phyloP scores from a whole-genome alignment of 2,797 vertebrate genomes.

The Lacerta agilis region DNA sequence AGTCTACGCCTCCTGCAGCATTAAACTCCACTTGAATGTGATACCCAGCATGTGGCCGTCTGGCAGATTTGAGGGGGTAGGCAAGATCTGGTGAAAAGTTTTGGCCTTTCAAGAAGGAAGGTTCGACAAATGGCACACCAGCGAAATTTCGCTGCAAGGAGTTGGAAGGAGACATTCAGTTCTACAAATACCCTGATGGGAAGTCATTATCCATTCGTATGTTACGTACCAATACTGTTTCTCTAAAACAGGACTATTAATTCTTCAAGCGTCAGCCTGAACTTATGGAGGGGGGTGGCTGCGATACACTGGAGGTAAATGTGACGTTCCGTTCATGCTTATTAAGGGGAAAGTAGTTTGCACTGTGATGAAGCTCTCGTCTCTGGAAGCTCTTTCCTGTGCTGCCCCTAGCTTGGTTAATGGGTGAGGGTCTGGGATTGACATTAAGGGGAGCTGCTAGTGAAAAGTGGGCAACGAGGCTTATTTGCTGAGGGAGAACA shows the following conservation, averaged over 20 bases:
- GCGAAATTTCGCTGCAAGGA: neutral
- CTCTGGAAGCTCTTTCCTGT: neutral
- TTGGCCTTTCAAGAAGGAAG: neutral
- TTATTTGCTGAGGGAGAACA: neutral
- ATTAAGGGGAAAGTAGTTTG: constrained; percentile 2
- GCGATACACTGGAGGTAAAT: neutral
- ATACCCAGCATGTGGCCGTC: neutral
- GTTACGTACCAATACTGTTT: neutral
- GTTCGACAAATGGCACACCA: neutral
- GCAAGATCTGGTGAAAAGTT: neutral
- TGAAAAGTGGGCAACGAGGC: neutral
- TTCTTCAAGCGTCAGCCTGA: neutral
- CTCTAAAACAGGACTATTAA: neutral
- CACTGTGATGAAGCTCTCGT: neutral
- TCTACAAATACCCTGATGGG: neutral
- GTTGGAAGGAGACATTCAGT: neutral
- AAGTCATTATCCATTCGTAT: neutral
- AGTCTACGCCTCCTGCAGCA: neutral
- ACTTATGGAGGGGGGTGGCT: neutral
- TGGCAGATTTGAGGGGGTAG: neutral
- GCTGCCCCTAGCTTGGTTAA: neutral
- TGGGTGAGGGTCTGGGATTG: neutral
- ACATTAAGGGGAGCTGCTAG: neutral
- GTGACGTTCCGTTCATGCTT: neutral
- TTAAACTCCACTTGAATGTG: no score